phyloP scores from a whole-genome alignment of 2,797 vertebrate genomes.

The Sarcophilus harrisii region DNA sequence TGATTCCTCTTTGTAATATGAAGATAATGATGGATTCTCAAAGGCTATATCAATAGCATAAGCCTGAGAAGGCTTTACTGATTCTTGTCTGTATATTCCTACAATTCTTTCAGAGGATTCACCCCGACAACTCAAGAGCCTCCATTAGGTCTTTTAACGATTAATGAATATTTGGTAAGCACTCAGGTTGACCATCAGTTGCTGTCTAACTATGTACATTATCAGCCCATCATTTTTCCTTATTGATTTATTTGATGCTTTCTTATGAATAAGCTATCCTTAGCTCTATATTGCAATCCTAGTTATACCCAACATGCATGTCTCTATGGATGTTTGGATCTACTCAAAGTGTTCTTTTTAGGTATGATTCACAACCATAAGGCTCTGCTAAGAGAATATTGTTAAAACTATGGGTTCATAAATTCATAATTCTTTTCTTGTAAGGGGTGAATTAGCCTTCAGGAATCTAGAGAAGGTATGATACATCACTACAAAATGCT shows the following conservation, averaged over 20 bases:
- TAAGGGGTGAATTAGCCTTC: not conserved
- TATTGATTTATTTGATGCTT: not conserved
- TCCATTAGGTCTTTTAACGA: not conserved
- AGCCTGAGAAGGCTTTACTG: not conserved
- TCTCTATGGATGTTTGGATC: not conserved
- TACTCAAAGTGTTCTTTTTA: not conserved
- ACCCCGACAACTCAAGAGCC: not conserved
- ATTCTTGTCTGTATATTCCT: not conserved
- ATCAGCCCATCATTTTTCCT: not conserved
- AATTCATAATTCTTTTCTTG: not conserved
- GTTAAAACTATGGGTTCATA: not conserved
- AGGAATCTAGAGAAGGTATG: not conserved
- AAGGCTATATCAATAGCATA: not conserved
- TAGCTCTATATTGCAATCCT: not conserved
- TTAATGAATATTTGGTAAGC: not conserved
- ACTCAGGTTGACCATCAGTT: not conserved
- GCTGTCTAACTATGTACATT: not conserved
- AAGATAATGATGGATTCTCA: not conserved
- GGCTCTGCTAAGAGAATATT: not conserved
- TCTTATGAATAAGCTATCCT: not conserved
- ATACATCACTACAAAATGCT: not conserved
- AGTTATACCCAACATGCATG: not conserved
- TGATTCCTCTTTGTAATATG: not conserved
- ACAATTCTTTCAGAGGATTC: not conserved
- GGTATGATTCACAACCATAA: not conserved